Percentiles rank a stretch among this genome's conserved stretches.
Evolutionary conservation across 2,888 invertebrate genomes (phyloP).

Genomic region (Ectobius pallidus): DNA sequence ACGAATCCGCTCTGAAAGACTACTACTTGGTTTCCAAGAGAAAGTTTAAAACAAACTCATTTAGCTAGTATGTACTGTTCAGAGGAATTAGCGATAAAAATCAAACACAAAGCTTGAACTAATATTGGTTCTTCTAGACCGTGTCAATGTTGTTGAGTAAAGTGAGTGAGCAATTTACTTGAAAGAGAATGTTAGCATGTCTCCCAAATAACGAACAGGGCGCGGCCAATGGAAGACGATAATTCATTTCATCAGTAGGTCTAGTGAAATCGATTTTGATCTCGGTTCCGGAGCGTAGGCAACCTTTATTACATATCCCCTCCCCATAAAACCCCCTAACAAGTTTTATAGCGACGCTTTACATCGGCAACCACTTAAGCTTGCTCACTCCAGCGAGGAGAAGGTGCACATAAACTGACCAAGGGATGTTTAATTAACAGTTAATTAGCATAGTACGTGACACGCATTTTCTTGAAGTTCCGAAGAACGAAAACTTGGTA

Average conservation of each 20-base stretch:
- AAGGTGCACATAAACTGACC: too few species aligned
- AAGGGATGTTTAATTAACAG: too few species aligned
- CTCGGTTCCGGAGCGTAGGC: neutral
- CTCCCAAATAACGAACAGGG: neutral
- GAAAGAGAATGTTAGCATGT: too few species aligned
- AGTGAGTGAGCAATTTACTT: too few species aligned
- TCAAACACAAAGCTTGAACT: neutral
- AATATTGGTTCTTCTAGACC: neutral
- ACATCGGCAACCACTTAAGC: too few species aligned
- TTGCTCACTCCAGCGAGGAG: too few species aligned
- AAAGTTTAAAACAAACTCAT: neutral
- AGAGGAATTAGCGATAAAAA: neutral
- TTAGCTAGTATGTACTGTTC: neutral
- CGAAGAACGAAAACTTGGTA: too few species aligned
- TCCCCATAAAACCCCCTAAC: too few species aligned
- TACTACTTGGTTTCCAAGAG: neutral
- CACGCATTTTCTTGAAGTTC: too few species aligned
- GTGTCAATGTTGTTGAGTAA: neutral
- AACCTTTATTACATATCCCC: neutral
- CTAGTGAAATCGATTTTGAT: neutral
- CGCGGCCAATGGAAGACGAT: neutral
- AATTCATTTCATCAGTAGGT: neutral
- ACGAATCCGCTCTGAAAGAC: too few species aligned
- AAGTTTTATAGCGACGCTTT: too few species aligned
- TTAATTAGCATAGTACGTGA: too few species aligned